A percentile compares a stretch with the other conserved stretches of the same genome.
These are phyloP conservation scores for Columbina picui DNA, from an alignment of 2,113 vertebrate genomes.

Conservation along the genomic window DNA sequence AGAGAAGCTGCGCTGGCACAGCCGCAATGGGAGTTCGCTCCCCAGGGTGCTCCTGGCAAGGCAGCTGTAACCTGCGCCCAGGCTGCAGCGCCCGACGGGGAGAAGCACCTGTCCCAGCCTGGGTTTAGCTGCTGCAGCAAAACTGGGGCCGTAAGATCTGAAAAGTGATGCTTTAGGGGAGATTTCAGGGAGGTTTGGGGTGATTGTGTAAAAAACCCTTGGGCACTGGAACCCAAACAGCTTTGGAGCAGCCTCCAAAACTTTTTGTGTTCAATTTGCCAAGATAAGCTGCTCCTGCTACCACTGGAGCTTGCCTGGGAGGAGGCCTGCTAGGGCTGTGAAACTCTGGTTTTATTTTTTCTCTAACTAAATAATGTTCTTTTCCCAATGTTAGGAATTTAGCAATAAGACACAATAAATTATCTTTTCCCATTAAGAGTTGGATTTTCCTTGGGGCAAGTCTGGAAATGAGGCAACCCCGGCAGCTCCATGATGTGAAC, in stretches of 20 bases:
- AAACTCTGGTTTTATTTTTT: background rate
- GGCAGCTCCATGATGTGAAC: background rate
- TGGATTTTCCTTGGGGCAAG: background rate
- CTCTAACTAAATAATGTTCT: background rate
- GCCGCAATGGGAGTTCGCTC: accelerated
- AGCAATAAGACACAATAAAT: background rate
- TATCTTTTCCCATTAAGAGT: background rate
- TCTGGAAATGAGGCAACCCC: background rate
- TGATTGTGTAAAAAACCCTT: background rate
- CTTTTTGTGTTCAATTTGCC: background rate
- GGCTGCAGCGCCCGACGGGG: background rate
- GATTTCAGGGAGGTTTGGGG: background rate
- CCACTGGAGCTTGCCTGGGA: background rate
- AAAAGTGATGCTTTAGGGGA: background rate
- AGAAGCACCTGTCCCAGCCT: background rate
- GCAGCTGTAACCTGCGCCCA: background rate
- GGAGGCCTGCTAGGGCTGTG: background rate
- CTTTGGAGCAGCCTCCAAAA: background rate
- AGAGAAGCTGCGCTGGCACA: background rate
- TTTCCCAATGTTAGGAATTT: background rate
- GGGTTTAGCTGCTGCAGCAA: background rate
- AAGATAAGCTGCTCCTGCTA: background rate
- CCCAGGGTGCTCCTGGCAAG: background rate
- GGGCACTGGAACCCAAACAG: background rate
- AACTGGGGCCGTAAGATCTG: background rate